Base-by-base conservation (phyloP, 1,140 invertebrate genomes). In the Bursaphelenchus mucronatus region DNA sequence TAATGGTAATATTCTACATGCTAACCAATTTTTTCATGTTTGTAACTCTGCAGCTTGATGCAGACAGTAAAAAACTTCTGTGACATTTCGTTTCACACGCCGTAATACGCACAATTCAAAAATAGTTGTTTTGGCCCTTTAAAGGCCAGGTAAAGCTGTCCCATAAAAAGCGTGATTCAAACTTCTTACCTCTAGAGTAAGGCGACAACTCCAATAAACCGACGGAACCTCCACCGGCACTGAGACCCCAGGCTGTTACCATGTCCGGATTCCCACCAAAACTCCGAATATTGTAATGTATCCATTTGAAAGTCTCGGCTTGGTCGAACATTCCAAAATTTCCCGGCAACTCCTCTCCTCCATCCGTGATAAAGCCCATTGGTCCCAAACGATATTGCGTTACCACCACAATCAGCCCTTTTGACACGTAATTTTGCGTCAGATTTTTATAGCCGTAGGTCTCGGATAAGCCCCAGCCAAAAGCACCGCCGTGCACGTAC, bases 401-500 rank as follows among this genome's bases (percentile, higher is more conserved):
- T 0, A 46, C 41, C 15, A 65, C 63, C 0, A 30, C n/a, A 19
- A 65, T 61, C 13, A 65, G 47, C n/a, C 63, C 63, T 49, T 65
- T 64, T 9, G 19, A 15, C 4, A 30, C 63, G 44, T 62, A 63
- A 45, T 65, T 50, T 19, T 59, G 41, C 19, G 11, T n/a, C 0
- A 63, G 52, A 55, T 15, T 55, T 41, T 63, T 63, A 19, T 53
- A 52, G 1, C 49, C 61, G 19, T 21, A 53, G 15, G 19, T 15
- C 0, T 44, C 21, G 3, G 46, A 39, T 41, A 19, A 49, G 46
- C 45, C 53, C 45, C 17, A 9, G 44, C 46, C 61, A 49, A 73
- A 73, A 7, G 53, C 70, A n/a, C 71, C 70, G 17, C 70, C 70
- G 54, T 75, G 65, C 47, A 75, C 70, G 39, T 63, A 70, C 8